Conservation (phyloP, 2,888 invertebrate genomes). For the Iselma pallidipennis region DNA sequence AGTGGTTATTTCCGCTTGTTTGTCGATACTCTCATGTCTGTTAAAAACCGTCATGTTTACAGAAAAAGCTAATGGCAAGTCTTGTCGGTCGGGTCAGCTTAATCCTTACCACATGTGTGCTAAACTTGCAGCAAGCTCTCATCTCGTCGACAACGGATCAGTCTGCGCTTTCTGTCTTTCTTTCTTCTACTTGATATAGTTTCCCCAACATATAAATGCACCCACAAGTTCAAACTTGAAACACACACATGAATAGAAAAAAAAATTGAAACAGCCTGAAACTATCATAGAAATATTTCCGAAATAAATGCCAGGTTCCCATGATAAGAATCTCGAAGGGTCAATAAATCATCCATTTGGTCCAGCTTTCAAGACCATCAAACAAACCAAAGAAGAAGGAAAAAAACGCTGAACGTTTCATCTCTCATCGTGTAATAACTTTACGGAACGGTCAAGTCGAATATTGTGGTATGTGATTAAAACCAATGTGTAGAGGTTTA, state of each 20-base stretch:
- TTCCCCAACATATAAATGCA: background rate
- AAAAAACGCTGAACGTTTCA: background rate
- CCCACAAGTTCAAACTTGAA: too few relatives aligned
- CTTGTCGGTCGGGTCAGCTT: background rate
- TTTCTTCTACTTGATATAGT: background rate
- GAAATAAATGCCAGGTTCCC: slow-evolving; percentile 18
- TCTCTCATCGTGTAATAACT: slow-evolving; percentile 14
- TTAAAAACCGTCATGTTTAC: slow-evolving; percentile 21
- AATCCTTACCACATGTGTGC: slow-evolving; percentile 1
- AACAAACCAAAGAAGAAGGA: slow-evolving; percentile 6
- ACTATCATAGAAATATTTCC: slow-evolving; percentile 15
- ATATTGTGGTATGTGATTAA: slow-evolving; percentile 16
- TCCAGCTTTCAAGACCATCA: background rate
- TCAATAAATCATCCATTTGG: slow-evolving; percentile 18
- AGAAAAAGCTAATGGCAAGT: slow-evolving; percentile 17
- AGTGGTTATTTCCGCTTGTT: slow-evolving; percentile 28
- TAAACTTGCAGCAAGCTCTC: background rate
- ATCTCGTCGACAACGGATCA: background rate
- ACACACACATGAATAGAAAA: background rate
- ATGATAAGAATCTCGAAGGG: slow-evolving; percentile 1
- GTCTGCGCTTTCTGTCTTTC: too few relatives aligned
- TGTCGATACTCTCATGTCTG: slow-evolving; percentile 21
- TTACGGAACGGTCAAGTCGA: slow-evolving; percentile 13
- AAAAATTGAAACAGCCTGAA: background rate
- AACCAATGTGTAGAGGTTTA: slow-evolving; percentile 20